Evolutionary conservation across 2,113 vertebrate genomes (phyloP).

Genomic region (Perca flavescens): DNA sequence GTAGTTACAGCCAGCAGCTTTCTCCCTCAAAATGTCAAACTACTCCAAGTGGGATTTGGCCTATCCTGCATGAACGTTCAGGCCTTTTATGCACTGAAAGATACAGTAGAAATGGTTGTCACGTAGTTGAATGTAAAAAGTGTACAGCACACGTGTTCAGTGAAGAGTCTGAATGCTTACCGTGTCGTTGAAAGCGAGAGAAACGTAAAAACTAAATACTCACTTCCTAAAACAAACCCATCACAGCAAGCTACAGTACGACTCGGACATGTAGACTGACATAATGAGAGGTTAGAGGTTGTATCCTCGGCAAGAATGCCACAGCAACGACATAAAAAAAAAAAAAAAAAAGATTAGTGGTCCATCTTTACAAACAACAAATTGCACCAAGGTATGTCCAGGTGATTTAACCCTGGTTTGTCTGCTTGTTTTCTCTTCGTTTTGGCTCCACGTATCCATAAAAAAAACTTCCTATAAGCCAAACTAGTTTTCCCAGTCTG

Average conservation of each 20-base stretch:
- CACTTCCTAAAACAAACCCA: slow-evolving; percentile 61
- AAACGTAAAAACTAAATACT: slow-evolving; percentile 1
- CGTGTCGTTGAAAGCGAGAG: not conserved
- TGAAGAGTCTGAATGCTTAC: slow-evolving; percentile 3
- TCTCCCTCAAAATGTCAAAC: not conserved
- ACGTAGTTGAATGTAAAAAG: not conserved
- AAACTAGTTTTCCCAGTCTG: slow-evolving; percentile 95
- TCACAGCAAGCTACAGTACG: slow-evolving; percentile 72
- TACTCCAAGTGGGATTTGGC: not conserved
- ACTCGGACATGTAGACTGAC: slow-evolving; percentile 38
- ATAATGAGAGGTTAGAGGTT: slow-evolving; percentile 66
- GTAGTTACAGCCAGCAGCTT: not conserved
- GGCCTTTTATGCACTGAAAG: not conserved
- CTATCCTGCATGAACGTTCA: not conserved
- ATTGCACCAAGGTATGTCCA: slow-evolving; percentile 42
- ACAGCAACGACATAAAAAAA: slow-evolving; percentile 49
- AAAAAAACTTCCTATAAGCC: slow-evolving; percentile 18
- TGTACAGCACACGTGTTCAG: not conserved
- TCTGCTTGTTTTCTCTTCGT: slow-evolving; percentile 22
- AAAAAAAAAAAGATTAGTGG: slow-evolving; percentile 51
- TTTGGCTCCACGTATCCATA: slow-evolving; percentile 31
- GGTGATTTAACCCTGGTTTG: slow-evolving; percentile 12
- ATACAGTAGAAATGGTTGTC: slow-evolving; percentile 15
- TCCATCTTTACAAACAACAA: slow-evolving; percentile 54
- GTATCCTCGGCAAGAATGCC: slow-evolving; percentile 50